phyloP scores from a whole-genome alignment of 2,797 vertebrate genomes.

The Petrocephalus schoutedeni region DNA sequence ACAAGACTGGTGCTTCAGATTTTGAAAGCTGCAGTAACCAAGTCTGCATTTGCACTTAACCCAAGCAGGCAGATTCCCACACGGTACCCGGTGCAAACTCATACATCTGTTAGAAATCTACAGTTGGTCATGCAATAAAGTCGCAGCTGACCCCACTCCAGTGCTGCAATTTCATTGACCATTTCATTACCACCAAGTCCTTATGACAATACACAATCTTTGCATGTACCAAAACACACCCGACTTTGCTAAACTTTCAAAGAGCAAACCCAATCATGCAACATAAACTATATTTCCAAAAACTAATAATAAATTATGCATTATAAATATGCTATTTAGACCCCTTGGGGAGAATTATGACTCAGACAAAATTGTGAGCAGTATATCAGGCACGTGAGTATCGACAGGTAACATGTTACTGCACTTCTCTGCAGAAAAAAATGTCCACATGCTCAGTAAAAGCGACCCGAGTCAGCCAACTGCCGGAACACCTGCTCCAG shows the following conservation, averaged over 20 bases:
- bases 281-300: neutral
- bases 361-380: neutral
- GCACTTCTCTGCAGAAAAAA: neutral
- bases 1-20: neutral
- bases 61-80: neutral
- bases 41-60: neutral
- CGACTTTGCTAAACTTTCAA: neutral
- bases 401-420: neutral
- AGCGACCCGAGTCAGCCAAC: neutral
- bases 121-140: neutral
- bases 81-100: neutral
- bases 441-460: neutral
- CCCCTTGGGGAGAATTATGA: neutral
- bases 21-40: neutral
- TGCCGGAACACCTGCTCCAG: neutral
- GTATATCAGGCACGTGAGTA: neutral
- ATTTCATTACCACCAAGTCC: neutral
- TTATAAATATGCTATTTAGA: neutral
- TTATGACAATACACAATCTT: neutral
- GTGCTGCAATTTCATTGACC: neutral
- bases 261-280: neutral
- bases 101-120: conserved; percentile 18
- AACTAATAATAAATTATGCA: neutral
- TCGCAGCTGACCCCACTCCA: neutral
- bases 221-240: neutral